A percentile compares a stretch with the other conserved stretches of the same genome.
Conservation (phyloP, 2,797 vertebrate species). For the Valencia hispanica region DNA sequence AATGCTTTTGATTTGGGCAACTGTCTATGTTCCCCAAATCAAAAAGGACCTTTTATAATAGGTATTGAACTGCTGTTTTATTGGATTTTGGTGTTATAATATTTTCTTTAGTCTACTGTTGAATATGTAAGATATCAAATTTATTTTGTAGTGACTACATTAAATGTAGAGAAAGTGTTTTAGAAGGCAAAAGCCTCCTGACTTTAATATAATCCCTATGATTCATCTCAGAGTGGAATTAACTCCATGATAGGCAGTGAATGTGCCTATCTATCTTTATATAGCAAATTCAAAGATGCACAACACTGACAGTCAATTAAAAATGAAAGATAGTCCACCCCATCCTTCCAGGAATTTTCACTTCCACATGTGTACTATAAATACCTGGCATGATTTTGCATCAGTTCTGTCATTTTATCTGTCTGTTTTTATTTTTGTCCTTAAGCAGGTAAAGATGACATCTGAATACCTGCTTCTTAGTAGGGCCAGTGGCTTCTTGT, state of each 20-base stretch:
- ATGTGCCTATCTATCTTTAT: constrained; percentile 77
- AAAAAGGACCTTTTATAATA: not conserved
- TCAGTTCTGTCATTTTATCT: constrained; percentile 73
- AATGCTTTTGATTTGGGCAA: not conserved
- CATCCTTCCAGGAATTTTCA: constrained; percentile 73
- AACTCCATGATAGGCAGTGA: constrained; percentile 82
- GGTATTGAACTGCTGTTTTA: constrained; percentile 26
- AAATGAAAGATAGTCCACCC: constrained; percentile 82
- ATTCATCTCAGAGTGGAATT: constrained; percentile 81
- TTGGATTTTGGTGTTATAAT: constrained; percentile 19
- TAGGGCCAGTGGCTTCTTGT: constrained; percentile 59
- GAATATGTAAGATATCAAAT: constrained; percentile 15
- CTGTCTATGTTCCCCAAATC: not conserved
- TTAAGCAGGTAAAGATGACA: constrained; percentile 65
- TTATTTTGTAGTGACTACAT: constrained; percentile 8
- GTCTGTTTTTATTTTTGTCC: constrained; percentile 48
- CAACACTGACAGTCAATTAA: constrained; percentile 84
- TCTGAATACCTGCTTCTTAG: constrained; percentile 76
- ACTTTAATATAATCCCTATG: constrained; percentile 74
- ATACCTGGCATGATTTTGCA: constrained; percentile 75
- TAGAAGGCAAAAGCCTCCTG: constrained; percentile 70
- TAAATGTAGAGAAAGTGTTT: constrained; percentile 41
- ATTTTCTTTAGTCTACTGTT: constrained; percentile 12
- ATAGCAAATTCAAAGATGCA: constrained; percentile 76
- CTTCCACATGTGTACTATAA: constrained; percentile 74